These are phyloP conservation scores for Anableps anableps DNA, from an alignment of 2,797 vertebrate species.

Conservation along the genomic window DNA sequence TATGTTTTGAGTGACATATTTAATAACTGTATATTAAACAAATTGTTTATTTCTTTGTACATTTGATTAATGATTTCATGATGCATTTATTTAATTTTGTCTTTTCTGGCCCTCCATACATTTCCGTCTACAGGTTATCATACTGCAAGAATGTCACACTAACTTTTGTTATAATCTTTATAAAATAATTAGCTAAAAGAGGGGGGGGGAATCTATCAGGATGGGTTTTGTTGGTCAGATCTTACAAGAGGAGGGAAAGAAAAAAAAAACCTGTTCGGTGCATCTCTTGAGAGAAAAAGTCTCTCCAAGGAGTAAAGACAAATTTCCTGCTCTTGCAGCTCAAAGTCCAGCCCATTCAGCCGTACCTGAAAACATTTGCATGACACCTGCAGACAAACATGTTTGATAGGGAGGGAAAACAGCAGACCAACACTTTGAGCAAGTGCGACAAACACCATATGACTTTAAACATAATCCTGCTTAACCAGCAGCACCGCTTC, in stretches of 20 bases:
- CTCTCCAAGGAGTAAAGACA: background rate
- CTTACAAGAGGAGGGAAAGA: background rate
- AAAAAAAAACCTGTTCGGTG: background rate
- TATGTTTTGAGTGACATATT: too few species aligned
- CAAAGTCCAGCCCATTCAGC: slow-evolving; percentile 46
- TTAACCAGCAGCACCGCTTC: slow-evolving; percentile 69
- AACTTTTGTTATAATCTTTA: background rate
- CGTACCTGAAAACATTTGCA: background rate
- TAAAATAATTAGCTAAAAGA: background rate
- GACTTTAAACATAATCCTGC: slow-evolving; percentile 67
- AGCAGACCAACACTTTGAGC: background rate
- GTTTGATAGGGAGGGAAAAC: background rate
- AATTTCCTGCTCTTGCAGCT: slow-evolving; percentile 21
- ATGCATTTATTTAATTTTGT: too few species aligned
- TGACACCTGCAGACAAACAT: slow-evolving; percentile 35
- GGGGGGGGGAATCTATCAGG: fast-evolving
- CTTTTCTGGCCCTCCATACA: too few species aligned
- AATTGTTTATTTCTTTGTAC: too few species aligned
- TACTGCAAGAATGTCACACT: background rate
- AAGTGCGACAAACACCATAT: slow-evolving; percentile 47
- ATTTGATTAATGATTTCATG: too few species aligned
- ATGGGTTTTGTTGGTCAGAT: background rate
- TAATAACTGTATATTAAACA: too few species aligned
- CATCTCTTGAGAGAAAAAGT: background rate
- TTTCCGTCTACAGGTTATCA: too few species aligned